phyloP scores from a whole-genome alignment of 2,113 vertebrate species.

The Acrocephalus arundinaceus region DNA sequence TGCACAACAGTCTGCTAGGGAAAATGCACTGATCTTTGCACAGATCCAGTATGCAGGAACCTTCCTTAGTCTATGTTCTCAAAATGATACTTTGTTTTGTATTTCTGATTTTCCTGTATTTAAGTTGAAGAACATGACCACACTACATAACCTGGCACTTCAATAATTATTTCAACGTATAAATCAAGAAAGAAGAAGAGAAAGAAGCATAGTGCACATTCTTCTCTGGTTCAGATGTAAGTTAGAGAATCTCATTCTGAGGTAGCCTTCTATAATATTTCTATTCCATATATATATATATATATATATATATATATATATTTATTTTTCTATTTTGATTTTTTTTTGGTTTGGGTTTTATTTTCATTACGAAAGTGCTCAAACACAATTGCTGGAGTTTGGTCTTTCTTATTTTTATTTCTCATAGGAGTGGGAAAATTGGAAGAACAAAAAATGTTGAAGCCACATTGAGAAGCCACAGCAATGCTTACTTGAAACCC shows the following conservation, averaged over 20 bases:
- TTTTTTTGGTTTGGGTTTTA: background rate
- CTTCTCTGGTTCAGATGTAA: constrained; percentile 76
- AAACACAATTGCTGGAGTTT: constrained; percentile 71
- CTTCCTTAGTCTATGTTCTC: background rate
- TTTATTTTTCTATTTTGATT: background rate
- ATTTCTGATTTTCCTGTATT: constrained; percentile 30
- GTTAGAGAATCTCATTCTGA: constrained; percentile 79
- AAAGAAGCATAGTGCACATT: constrained; percentile 76
- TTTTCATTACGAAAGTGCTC: constrained; percentile 76
- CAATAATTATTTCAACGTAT: constrained; percentile 53
- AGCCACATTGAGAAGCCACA: constrained; percentile 28
- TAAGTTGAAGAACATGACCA: constrained; percentile 60
- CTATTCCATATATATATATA: constrained; percentile 60
- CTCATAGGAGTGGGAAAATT: constrained; percentile 42
- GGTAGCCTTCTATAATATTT: constrained; percentile 80
- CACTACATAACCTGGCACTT: constrained; percentile 67
- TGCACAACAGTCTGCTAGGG: constrained; percentile 5
- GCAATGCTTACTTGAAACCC: constrained; percentile 4
- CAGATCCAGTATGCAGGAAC: background rate
- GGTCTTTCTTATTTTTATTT: constrained; percentile 71
- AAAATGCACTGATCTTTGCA: constrained; percentile 29
- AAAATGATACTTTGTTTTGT: background rate
- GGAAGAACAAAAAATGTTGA: constrained; percentile 25
- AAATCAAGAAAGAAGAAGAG: constrained; percentile 64
- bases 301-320: constrained; percentile 7